Evolutionary conservation across 2,113 vertebrate species (phyloP).

Genomic region (Pholis gunnellus): DNA sequence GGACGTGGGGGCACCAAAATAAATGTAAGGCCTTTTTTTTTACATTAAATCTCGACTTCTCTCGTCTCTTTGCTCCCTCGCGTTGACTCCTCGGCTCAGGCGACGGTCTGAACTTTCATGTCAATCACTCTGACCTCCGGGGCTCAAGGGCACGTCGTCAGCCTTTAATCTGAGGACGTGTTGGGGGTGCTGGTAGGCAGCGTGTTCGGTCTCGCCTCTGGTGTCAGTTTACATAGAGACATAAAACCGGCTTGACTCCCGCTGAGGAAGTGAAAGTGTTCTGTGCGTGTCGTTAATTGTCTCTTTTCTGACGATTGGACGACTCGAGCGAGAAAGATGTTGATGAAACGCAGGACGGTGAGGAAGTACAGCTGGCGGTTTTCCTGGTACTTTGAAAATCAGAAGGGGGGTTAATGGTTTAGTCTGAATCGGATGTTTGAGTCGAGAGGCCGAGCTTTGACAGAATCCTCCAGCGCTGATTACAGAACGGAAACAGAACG

Average conservation of each 20-base stretch:
- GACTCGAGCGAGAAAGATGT: background rate
- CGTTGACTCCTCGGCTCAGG: background rate
- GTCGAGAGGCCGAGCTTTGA: slow-evolving; percentile 5
- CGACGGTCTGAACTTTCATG: background rate
- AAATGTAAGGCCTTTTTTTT: no score
- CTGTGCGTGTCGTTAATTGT: no score
- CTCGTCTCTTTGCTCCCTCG: no score
- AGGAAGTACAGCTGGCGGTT: slow-evolving; percentile 35
- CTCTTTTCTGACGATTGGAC: background rate
- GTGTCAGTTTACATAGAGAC: slow-evolving; percentile 44
- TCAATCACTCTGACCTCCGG: background rate
- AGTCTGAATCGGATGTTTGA: slow-evolving; percentile 37
- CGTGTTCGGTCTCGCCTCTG: slow-evolving; percentile 45
- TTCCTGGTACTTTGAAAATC: slow-evolving; percentile 26
- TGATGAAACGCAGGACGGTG: background rate
- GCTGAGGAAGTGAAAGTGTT: slow-evolving; percentile 3
- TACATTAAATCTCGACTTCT: no score
- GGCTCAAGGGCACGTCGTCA: slow-evolving; percentile 20
- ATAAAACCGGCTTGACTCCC: slow-evolving; percentile 12
- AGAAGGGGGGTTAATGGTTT: slow-evolving; percentile 17
- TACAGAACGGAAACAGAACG: slow-evolving; percentile 24
- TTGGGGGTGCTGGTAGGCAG: background rate
- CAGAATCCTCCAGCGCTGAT: slow-evolving; percentile 25
- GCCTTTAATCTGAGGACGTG: background rate
- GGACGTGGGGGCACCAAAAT: background rate